Evolutionary conservation across 2,888 invertebrate genomes (phyloP).

Genomic region (Ophraella communa): DNA sequence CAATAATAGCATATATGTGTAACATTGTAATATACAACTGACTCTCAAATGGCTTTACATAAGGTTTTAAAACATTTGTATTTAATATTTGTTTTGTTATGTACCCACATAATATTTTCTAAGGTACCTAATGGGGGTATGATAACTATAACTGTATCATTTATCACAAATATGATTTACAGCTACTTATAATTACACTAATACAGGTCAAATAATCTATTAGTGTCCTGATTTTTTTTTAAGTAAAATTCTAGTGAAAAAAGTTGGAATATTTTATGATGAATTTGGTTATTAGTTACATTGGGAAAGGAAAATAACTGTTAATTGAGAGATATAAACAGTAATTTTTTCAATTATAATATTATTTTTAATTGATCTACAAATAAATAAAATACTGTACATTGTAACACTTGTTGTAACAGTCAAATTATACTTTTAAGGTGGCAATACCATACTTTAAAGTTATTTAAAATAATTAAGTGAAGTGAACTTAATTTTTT

Average conservation of each 20-base stretch:
- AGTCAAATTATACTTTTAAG: no score
- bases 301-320: background rate
- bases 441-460: no score
- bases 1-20: constrained; percentile 49
- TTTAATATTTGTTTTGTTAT: background rate
- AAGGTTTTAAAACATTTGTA: constrained; percentile 11
- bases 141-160: constrained; percentile 28
- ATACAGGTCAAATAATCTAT: constrained; percentile 27
- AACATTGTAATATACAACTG: constrained; percentile 47
- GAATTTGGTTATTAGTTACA: background rate
- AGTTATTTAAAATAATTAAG: no score
- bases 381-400: no score
- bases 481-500: background rate
- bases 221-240: background rate
- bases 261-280: background rate
- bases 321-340: background rate
- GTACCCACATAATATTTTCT: constrained; percentile 27
- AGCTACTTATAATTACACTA: constrained; percentile 16
- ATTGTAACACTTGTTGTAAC: no score
- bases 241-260: background rate
- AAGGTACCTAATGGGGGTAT: constrained; percentile 28
- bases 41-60: constrained; percentile 10
- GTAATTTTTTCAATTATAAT: no score
- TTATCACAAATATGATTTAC: constrained; percentile 24
- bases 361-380: no score